Evolutionary conservation across 2,113 vertebrate species (phyloP).

Genomic region (Passer domesticus): DNA sequence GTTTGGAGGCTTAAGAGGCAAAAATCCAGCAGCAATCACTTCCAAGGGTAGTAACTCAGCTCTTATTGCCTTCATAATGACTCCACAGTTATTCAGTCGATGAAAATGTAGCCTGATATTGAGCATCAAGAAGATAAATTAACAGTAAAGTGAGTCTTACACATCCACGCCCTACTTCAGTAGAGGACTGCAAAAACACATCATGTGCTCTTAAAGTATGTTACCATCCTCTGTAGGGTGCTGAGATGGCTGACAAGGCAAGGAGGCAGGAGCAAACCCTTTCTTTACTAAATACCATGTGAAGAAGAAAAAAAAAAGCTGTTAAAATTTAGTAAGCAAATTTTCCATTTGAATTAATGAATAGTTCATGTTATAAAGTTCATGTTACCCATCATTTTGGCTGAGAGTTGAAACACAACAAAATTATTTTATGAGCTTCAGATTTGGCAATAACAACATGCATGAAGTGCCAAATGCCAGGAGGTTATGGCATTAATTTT

Average conservation of each 20-base stretch:
- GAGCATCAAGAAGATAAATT: conserved; percentile 48
- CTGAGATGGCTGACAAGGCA: conserved; percentile 40
- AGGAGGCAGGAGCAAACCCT: background rate
- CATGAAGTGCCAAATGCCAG: background rate
- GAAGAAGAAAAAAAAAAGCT: background rate
- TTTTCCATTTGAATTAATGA: conserved; percentile 59
- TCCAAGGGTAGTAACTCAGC: conserved; percentile 58
- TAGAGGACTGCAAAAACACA: conserved; percentile 39
- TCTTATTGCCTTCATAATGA: conserved; percentile 65
- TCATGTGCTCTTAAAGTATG: conserved; percentile 23
- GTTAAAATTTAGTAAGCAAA: conserved; percentile 50
- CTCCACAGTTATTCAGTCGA: conserved; percentile 68
- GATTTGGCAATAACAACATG: background rate
- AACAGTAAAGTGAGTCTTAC: conserved; percentile 18
- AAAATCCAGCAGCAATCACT: conserved; percentile 70
- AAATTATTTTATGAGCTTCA: background rate
- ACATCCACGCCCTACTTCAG: conserved; percentile 26
- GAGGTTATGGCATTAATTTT: background rate
- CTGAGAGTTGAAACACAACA: background rate
- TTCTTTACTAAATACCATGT: conserved; percentile 47
- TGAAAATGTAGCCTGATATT: conserved; percentile 59
- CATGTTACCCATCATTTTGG: background rate
- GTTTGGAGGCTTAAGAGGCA: conserved; percentile 56
- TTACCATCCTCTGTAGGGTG: conserved; percentile 20
- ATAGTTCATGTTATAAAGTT: conserved; percentile 44